Evolutionary conservation across 2,113 vertebrate species (phyloP).

Genomic region (Pycnonotus jocosus): DNA sequence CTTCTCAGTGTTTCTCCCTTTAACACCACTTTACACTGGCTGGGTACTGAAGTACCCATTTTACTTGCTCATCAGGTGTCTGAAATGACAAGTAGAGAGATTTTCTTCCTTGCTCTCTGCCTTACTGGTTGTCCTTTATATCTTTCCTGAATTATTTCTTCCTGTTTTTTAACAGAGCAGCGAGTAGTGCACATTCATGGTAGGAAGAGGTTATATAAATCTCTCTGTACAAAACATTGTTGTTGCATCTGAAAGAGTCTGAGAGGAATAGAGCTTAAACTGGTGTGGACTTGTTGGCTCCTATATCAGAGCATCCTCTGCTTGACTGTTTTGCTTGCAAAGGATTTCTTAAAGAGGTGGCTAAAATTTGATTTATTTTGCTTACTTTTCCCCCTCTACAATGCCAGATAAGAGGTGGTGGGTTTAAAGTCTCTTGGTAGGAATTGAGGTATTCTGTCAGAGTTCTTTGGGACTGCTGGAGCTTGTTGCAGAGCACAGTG

Average conservation of each 20-base stretch:
- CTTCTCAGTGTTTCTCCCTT: not conserved
- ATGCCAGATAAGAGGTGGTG: not conserved
- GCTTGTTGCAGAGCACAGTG: not conserved
- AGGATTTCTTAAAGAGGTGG: not conserved
- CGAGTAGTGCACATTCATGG: not conserved
- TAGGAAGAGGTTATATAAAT: not conserved
- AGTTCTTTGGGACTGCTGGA: not conserved
- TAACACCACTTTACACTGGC: not conserved
- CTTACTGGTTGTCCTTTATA: not conserved
- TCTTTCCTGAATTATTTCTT: not conserved
- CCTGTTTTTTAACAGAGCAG: not conserved
- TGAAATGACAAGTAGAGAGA: not conserved
- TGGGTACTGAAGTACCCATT: not conserved
- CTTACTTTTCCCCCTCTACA: not conserved
- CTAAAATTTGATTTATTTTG: not conserved
- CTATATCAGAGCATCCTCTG: not conserved
- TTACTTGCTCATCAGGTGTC: not conserved
- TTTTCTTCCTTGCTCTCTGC: not conserved
- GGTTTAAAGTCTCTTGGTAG: not conserved
- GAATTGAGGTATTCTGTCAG: not conserved
- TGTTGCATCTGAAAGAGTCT: not conserved
- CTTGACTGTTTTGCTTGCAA: not conserved
- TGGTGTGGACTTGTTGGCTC: not conserved
- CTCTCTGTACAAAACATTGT: not conserved
- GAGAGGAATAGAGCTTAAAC: not conserved